Evolutionary conservation across 2,888 invertebrate species (phyloP).

Genomic region (Boloria selene): DNA sequence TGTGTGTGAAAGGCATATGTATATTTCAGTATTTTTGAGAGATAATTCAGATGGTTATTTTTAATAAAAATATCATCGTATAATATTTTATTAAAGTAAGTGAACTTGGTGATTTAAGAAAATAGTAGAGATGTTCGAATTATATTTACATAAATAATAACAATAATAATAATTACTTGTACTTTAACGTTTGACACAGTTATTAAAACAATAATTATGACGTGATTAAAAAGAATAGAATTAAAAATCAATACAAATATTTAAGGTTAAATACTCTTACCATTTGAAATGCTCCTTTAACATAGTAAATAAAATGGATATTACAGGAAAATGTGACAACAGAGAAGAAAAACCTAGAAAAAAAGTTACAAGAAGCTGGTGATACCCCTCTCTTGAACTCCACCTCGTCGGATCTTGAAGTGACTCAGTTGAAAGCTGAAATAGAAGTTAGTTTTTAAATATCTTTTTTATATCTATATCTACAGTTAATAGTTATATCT

Average conservation of each 20-base stretch:
- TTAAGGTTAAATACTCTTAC: neutral
- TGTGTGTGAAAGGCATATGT: no score
- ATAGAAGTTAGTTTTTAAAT: conserved; percentile 84
- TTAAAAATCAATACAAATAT: conserved; percentile 8
- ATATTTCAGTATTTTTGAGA: no score
- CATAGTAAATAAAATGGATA: neutral
- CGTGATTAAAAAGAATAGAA: neutral
- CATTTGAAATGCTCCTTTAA: neutral
- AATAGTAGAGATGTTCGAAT: no score
- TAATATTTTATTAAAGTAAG: no score
- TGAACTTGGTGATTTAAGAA: no score
- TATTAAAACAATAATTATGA: conserved; percentile 5
- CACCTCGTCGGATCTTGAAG: conserved; percentile 91
- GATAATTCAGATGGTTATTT: no score
- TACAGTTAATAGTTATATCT: no score
- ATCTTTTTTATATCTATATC: no score
- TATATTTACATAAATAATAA: neutral
- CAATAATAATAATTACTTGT: neutral
- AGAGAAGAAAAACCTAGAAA: conserved; percentile 91
- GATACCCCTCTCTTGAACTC: conserved; percentile 84
- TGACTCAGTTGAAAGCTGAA: conserved; percentile 91
- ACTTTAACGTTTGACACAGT: neutral
- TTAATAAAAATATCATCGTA: no score
- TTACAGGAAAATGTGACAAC: conserved; percentile 89
- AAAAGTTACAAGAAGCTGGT: conserved; percentile 89